These are phyloP conservation scores for Aethes cnicana DNA, from an alignment of 2,888 invertebrate species.

Conservation along the genomic window DNA sequence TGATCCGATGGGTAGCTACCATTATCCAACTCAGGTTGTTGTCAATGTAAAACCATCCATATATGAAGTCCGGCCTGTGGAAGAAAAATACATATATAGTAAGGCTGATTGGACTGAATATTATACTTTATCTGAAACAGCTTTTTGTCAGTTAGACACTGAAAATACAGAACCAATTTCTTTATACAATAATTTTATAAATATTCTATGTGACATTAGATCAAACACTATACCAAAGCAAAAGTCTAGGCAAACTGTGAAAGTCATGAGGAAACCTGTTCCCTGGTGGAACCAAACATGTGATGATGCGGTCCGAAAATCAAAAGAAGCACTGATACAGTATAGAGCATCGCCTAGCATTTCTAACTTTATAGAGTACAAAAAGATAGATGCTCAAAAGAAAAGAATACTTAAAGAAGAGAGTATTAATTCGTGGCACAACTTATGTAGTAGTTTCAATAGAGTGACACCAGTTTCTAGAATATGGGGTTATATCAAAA, in stretches of 20 bases:
- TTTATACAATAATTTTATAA: slow-evolving; percentile 22
- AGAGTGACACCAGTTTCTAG: slow-evolving; percentile 27
- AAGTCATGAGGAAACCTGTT: too few relatives aligned
- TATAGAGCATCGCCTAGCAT: slow-evolving; percentile 23
- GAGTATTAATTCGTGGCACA: slow-evolving; percentile 28
- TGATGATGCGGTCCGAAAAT: slow-evolving; percentile 26
- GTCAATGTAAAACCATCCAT: neutral
- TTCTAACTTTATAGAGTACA: slow-evolving; percentile 31
- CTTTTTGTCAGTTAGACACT: slow-evolving; percentile 17
- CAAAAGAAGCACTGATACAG: slow-evolving; percentile 12
- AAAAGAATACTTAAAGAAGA: slow-evolving; percentile 26
- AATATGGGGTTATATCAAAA: too few relatives aligned
- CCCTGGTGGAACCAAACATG: slow-evolving; percentile 30
- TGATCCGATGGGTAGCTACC: neutral
- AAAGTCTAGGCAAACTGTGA: too few relatives aligned
- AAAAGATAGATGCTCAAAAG: slow-evolving; percentile 31
- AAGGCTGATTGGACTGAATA: slow-evolving; percentile 32
- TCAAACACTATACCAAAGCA: too few relatives aligned
- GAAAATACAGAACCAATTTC: slow-evolving; percentile 11
- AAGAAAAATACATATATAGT: neutral
- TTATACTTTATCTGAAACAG: slow-evolving; percentile 7
- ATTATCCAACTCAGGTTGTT: neutral
- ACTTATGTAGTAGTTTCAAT: slow-evolving; percentile 31
- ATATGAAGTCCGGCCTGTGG: neutral
- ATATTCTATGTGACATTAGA: slow-evolving; percentile 12